Base-by-base conservation (phyloP, 2,888 invertebrate species). In the Chirona hameri region DNA sequence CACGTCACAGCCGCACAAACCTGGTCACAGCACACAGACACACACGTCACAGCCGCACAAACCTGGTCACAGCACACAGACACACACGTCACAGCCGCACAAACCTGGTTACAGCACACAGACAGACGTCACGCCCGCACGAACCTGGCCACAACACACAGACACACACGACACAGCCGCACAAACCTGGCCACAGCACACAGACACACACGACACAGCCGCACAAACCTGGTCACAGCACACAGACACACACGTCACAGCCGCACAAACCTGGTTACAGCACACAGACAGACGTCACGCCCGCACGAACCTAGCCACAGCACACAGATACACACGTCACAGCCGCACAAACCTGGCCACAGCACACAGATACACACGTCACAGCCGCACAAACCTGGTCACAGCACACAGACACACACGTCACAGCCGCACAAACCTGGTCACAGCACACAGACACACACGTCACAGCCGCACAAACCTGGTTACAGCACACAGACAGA, bases 281-380 rank as follows among this genome's bases (percentile, higher is more conserved):
- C n/a, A n/a, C n/a, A 39, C 39, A 39, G 39, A 39, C 4, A 39
- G 4, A 39, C 39, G 39, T 39, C 39, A 39, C 39, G 95, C 94
- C 87, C 95, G 95, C 55, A 97, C 96, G 89, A 97, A 97, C 86
- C 97, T 95, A 86, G 14, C 39, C 39, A 39, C 39, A 39, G 39
- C n/a, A n/a, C n/a, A 39, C 39, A 39, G 39, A 39, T 7, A 39
- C 4, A 39, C 39, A 39, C 39, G 39, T 39, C 39, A 39, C 39
- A 39, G 39, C 87, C 95, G 95, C 55, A 97, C 96, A 89, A 97
- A 97, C 86, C 97, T 95, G 86, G 14, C 39, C 39, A 39, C 39
- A 39, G 39, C n/a, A n/a, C n/a, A 39, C 39, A 39, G 39, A 39
- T 7, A 39, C 4, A 39, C 39, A 39, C 39, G 39, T 39, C 39